Percentiles rank a stretch among this genome's conserved stretches.
phyloP scores from a whole-genome alignment of 2,888 invertebrate species.

The Macropis europaea region DNA sequence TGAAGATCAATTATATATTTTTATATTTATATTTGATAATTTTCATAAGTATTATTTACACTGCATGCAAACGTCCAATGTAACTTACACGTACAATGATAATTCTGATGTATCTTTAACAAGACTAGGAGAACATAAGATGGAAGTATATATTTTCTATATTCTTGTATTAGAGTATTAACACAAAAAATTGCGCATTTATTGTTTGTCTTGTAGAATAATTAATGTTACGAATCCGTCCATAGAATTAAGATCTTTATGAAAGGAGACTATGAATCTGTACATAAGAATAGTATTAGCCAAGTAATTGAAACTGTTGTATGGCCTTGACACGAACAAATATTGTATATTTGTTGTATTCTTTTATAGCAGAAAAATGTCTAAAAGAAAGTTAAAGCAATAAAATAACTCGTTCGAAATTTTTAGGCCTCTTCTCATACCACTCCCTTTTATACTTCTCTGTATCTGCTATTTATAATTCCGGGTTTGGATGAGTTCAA shows the following conservation, averaged over 20 bases:
- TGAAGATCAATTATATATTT: slow-evolving; percentile 18
- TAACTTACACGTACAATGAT: background rate
- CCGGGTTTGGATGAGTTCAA: too few relatives aligned
- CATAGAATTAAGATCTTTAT: slow-evolving; percentile 56
- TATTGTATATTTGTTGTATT: slow-evolving; percentile 34
- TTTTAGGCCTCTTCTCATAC: background rate
- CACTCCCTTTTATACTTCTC: background rate
- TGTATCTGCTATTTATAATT: too few relatives aligned
- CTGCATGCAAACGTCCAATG: background rate
- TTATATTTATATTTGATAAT: slow-evolving; percentile 37
- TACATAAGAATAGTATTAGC: slow-evolving; percentile 62
- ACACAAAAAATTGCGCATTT: slow-evolving; percentile 19
- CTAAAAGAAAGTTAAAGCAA: slow-evolving; percentile 40
- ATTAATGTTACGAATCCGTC: slow-evolving; percentile 61
- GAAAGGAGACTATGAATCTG: slow-evolving; percentile 51
- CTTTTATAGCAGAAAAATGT: slow-evolving; percentile 33
- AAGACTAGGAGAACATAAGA: background rate
- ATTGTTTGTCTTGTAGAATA: slow-evolving; percentile 27
- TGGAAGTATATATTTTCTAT: slow-evolving; percentile 12
- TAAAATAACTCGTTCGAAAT: slow-evolving; percentile 41
- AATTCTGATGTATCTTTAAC: background rate
- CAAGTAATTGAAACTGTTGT: slow-evolving; percentile 33
- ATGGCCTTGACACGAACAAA: slow-evolving; percentile 33
- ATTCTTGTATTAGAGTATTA: slow-evolving; percentile 3
- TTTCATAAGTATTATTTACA: slow-evolving; percentile 32